phyloP scores from a whole-genome alignment of 2,113 vertebrate species.

The Halichoeres trimaculatus region DNA sequence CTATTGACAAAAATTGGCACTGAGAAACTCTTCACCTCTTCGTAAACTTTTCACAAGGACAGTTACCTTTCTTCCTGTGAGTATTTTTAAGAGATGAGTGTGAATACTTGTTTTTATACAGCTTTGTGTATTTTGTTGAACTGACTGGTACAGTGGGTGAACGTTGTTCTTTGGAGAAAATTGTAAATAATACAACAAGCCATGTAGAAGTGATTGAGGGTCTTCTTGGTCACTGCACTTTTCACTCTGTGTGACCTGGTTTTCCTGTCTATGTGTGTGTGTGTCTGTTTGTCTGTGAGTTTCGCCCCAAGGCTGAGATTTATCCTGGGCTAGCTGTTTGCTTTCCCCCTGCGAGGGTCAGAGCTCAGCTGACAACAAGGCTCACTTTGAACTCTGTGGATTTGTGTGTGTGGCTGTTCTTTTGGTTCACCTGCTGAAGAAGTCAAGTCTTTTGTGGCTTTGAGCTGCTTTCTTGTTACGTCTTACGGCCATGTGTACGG shows the following conservation, averaged over 20 bases:
- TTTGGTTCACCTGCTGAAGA: not conserved
- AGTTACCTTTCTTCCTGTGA: conserved; percentile 9
- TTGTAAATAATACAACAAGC: conserved; percentile 22
- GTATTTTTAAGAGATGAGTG: not conserved
- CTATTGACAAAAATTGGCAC: too few species aligned
- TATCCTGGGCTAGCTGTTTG: conserved; percentile 44
- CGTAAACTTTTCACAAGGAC: not conserved
- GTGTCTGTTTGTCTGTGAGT: conserved; percentile 15
- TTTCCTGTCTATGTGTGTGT: conserved; percentile 39
- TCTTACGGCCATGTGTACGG: not conserved
- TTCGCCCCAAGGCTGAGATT: conserved; percentile 65
- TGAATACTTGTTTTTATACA: too few species aligned
- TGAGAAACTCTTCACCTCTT: not conserved
- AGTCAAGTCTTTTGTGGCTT: not conserved
- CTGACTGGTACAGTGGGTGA: too few species aligned
- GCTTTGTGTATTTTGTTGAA: too few species aligned
- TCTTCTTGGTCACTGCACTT: conserved; percentile 72
- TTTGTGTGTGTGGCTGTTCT: not conserved
- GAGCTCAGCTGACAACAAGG: conserved; percentile 62
- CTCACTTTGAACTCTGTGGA: conserved; percentile 28
- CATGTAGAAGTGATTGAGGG: conserved; percentile 58
- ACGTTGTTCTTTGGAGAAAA: conserved; percentile 4
- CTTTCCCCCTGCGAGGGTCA: conserved; percentile 46
- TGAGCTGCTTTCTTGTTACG: not conserved
- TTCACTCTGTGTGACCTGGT: conserved; percentile 60